phyloP scores from a whole-genome alignment of 2,888 invertebrate species.

The Plagodis dolabraria region DNA sequence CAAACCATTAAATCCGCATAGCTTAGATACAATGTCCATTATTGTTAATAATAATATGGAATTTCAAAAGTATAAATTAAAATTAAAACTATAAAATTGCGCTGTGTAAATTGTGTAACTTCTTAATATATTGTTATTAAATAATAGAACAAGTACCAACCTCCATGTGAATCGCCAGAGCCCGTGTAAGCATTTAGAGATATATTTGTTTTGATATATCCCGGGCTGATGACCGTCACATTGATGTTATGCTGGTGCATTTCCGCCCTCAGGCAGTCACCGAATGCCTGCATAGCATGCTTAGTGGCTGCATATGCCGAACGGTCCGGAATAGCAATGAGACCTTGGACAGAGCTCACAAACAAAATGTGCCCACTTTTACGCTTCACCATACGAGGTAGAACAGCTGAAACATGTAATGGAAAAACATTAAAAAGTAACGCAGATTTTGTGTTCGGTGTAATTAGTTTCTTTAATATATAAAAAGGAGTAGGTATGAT shows the following conservation, averaged over 20 bases:
- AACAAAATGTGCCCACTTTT: slow-evolving; percentile 93
- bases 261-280: slow-evolving; percentile 95
- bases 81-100: too few relatives aligned
- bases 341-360: slow-evolving; percentile 96
- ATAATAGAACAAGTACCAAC: slow-evolving; percentile 65
- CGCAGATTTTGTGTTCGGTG: too few relatives aligned
- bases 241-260: slow-evolving; percentile 89
- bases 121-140: too few relatives aligned
- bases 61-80: too few relatives aligned
- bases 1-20: too few relatives aligned
- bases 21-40: too few relatives aligned
- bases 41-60: too few relatives aligned
- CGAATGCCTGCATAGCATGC: slow-evolving; percentile 97
- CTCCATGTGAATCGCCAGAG: slow-evolving; percentile 91
- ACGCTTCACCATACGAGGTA: slow-evolving; percentile 92
- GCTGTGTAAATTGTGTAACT: too few relatives aligned
- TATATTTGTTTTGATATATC: slow-evolving; percentile 95
- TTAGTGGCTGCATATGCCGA: slow-evolving; percentile 97
- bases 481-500: too few relatives aligned
- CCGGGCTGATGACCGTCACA: slow-evolving; percentile 95
- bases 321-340: slow-evolving; percentile 94
- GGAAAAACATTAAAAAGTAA: background rate
- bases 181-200: slow-evolving; percentile 96
- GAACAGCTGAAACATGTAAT: slow-evolving; percentile 86
- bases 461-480: too few relatives aligned